A percentile compares a stretch with the other conserved stretches of the same genome.
Conservation (phyloP, 64 coral and sea anemone species). For the Pachyseris speciosa region DNA sequence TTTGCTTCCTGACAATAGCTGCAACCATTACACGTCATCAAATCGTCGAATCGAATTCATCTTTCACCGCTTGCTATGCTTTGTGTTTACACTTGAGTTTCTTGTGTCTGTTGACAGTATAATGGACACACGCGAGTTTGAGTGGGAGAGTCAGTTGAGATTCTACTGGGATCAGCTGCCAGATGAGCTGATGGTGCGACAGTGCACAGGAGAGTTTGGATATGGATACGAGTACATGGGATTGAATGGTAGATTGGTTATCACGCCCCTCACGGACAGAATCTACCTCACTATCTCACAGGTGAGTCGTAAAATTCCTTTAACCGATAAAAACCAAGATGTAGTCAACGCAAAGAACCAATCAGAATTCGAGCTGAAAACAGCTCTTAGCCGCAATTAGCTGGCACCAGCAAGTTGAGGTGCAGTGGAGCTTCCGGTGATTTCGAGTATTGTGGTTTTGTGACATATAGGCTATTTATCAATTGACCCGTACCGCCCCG, state of each 20-base stretch:
- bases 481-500: too few species aligned
- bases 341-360: too few species aligned
- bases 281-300: constrained; percentile 98
- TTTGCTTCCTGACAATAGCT: too few species aligned
- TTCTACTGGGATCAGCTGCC: constrained; percentile 97
- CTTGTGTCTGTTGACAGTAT: constrained; percentile 57
- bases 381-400: too few species aligned
- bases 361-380: too few species aligned
- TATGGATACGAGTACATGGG: constrained; percentile 99
- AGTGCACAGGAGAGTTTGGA: constrained; percentile 97
- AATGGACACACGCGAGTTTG: constrained; percentile 96
- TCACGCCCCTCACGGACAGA: constrained; percentile 98
- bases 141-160: constrained; percentile 97
- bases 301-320: constrained; percentile 26
- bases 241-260: constrained; percentile 92
- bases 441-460: too few species aligned
- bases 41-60: background rate
- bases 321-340: too few species aligned
- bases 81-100: background rate
- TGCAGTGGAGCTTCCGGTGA: too few species aligned
- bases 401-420: too few species aligned
- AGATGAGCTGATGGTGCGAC: constrained; percentile 93
- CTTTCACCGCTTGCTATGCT: background rate
- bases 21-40: too few species aligned
- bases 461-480: too few species aligned